Base-by-base conservation (phyloP, 1,140 invertebrate genomes). In the Mycetomoellerius zeteki region DNA sequence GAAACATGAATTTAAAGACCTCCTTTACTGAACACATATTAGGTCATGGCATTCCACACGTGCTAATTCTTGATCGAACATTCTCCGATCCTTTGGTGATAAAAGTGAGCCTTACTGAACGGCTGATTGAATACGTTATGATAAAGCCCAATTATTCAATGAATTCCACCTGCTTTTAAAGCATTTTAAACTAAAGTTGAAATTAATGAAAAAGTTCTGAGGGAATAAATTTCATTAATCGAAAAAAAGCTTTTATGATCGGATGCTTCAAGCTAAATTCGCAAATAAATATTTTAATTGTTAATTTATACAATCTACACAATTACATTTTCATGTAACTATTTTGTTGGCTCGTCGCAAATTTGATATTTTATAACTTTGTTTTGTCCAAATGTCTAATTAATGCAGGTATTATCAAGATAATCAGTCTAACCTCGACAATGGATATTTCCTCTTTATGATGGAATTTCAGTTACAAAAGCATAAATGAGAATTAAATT, bases 31-130 rank as follows among this genome's bases (percentile, higher is more conserved):
- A 16, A 33, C 12, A 52, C 24, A 72, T 76, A 90, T 67, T 85
- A 69, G 85, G 89, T 90, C 89, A 90, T 58, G 65, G 37, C 75
- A 33, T 60, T 78, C 62, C 88, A 69, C 85, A 90, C 86, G 87
- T 90, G 84, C 77, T 84, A 86, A 89, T 87, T 88, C 89, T 89
- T 90, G 73, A 90, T 90, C 89, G 86, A 89, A 89, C 86, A 80
- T 90, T 90, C 86, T 86, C 37, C 54, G 73, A 65, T 90, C 86
- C 78, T 87, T 90, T 85, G 69, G 85, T 77, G 85, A 43, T 43
- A 90, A 90, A 90, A 90, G 81, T 37, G n/a, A 50, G 56, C 75
- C 24, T 54, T 62, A 54, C 47, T 90, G 56, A 90, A 90, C 85
- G 86, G 73, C 75, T 60, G 75, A 87, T 90, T 75, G 54, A 90